phyloP scores from a whole-genome alignment of 2,797 vertebrate species.

The Rhadinocentrus ornatus region DNA sequence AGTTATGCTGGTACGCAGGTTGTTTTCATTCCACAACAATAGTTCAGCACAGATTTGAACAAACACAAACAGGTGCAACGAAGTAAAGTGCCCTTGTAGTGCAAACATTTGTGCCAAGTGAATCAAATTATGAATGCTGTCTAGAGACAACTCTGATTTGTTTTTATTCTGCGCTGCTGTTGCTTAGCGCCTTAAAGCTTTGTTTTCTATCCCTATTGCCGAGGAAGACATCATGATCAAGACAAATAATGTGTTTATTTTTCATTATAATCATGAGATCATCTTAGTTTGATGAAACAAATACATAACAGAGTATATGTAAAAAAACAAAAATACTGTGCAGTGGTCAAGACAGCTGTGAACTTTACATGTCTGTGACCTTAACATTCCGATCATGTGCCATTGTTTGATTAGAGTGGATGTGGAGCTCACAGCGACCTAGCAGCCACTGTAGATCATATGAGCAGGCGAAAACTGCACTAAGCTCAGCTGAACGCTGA shows the following conservation, averaged over 20 bases:
- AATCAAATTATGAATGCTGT: constrained; percentile 39
- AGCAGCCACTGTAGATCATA: constrained; percentile 32
- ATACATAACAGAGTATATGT: not conserved
- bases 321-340: not conserved
- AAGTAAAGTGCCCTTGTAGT: constrained; percentile 31
- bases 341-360: constrained; percentile 45
- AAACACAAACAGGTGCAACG: constrained; percentile 57
- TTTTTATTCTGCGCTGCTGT: not conserved
- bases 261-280: not conserved
- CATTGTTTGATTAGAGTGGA: constrained; percentile 44
- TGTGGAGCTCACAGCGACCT: constrained; percentile 38
- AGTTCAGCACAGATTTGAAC: constrained; percentile 45
- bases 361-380: constrained; percentile 60
- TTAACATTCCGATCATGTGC: constrained; percentile 51
- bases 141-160: constrained; percentile 29
- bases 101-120: constrained; percentile 48
- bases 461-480: constrained; percentile 20
- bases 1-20: constrained; percentile 28
- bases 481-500: not conserved
- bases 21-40: constrained; percentile 46
- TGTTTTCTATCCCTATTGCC: not conserved
- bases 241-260: not conserved
- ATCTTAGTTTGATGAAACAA: constrained; percentile 10
- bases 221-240: constrained; percentile 1
- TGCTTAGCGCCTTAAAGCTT: constrained; percentile 13